These are phyloP conservation scores for Poeciliopsis gracilis DNA, from an alignment of 2,797 vertebrate species.

Conservation along the genomic window DNA sequence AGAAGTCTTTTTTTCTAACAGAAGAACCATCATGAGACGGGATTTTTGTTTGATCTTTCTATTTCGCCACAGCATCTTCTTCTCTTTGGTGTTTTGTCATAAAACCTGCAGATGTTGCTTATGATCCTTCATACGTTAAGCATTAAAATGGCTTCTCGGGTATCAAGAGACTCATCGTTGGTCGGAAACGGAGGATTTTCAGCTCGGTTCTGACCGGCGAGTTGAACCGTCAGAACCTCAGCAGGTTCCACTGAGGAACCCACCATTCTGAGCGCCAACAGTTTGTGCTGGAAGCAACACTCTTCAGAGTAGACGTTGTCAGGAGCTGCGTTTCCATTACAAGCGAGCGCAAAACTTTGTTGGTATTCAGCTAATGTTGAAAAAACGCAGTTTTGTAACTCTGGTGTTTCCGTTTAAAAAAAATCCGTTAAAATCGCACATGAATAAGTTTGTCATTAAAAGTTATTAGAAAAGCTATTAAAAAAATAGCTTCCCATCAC, in stretches of 20 bases:
- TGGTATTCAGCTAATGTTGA: too few species aligned
- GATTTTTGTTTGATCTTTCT: conserved; percentile 24
- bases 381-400: too few species aligned
- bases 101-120: not conserved
- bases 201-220: not conserved
- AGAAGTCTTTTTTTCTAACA: conserved; percentile 27
- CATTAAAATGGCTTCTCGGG: not conserved
- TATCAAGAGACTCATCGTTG: not conserved
- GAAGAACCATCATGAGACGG: conserved; percentile 21
- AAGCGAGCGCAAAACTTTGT: too few species aligned
- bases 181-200: not conserved
- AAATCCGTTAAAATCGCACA: too few species aligned
- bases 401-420: too few species aligned
- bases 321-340: too few species aligned
- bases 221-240: not conserved
- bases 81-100: not conserved
- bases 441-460: too few species aligned
- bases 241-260: not conserved
- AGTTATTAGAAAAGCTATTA: too few species aligned
- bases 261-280: not conserved
- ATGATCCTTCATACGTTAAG: not conserved
- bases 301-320: not conserved
- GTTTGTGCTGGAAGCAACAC: not conserved
- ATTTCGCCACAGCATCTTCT: conserved; percentile 19
- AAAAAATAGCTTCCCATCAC: too few species aligned